These are phyloP conservation scores for Eupithecia subumbrata DNA, from an alignment of 2,888 invertebrate species.

Conservation along the genomic window DNA sequence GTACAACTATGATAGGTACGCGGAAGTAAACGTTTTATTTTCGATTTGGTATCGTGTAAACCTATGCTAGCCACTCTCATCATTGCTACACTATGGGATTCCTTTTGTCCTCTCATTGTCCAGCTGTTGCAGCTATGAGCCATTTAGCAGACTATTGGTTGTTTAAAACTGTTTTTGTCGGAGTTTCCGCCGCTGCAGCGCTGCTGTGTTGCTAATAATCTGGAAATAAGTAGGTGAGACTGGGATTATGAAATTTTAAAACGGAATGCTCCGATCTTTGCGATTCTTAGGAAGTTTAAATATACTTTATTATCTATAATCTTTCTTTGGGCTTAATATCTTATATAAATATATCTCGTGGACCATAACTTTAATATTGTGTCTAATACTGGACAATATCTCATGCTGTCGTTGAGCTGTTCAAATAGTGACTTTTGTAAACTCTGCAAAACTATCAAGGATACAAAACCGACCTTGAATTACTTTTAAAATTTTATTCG, in stretches of 20 bases:
- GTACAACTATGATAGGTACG: too few relatives aligned
- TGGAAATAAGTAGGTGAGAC: background rate
- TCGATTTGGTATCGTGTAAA: background rate
- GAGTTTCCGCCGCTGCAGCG: background rate
- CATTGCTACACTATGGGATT: constrained; percentile 15
- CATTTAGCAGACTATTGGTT: constrained; percentile 1
- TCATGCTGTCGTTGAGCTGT: too few relatives aligned
- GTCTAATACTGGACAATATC: too few relatives aligned
- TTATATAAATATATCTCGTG: too few relatives aligned
- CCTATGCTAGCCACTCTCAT: background rate
- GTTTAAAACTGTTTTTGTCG: constrained; percentile 1
- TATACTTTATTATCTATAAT: background rate
- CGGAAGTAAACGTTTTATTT: background rate
- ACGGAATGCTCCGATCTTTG: background rate
- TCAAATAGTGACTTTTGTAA: too few relatives aligned
- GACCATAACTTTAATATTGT: too few relatives aligned
- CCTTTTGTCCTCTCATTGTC: constrained; percentile 12
- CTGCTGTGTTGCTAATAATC: background rate
- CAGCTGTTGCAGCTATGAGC: constrained; percentile 26
- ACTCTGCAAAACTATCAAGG: background rate
- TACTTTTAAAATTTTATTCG: background rate
- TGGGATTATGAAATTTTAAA: background rate
- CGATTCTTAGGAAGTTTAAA: background rate
- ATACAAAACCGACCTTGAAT: background rate
- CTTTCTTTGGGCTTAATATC: background rate